Evolutionary conservation across 2,797 vertebrate genomes (phyloP), one percentile per base, ranked within the genome.

Genomic region (Peromyscus melanophrys): DNA sequence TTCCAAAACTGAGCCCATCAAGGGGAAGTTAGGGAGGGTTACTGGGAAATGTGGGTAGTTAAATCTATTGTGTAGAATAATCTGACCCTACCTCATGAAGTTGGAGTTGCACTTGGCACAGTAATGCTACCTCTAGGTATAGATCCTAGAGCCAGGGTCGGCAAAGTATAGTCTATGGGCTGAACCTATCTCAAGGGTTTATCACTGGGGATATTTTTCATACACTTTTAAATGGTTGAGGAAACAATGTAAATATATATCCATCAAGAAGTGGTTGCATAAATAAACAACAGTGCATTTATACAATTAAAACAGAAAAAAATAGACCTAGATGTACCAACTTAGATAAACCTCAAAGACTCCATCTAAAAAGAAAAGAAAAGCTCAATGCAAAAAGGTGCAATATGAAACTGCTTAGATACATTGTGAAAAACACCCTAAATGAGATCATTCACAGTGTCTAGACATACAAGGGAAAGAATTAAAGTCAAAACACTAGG

Each of bases 251-350:
- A 61, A 75, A 46, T 59, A 10, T 69, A 52, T 69, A 10, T 69
- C 59, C 80, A 84, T 49, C 49, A 92, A 93, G 40, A 73, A 81
- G 37, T 96, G 21, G 84, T 21, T 78, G 27, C 14, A 75, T 83
- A 89, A 80, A 92, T 52, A 46, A 94, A 61, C 17, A 82, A 49
- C 69, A n/a, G 14, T 52, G 87, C 63, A 57, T 78, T 94, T 89
- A 92, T 92, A 95, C n/a, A 92, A 69, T 90, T 23, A 95, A n/a
- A 88, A 82, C 34, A 73, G 46, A 61, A 92, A 71, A 90, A 80
- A 93, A 81, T 3, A 82, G 59, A 89, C 14, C 9, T 73, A 85
- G 2, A 37, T n/a, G 10, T 80, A 65, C 59, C 55, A 76, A 89
- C 52, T 71, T 90, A 57, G 37, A 93, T 67, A 92, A 94, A 92